Evolutionary conservation across 37 sponge, comb jelly and placozoan genomes (phyloP), one percentile per base, ranked within the genome.

Genomic region (Dysidea cf. avara): DNA sequence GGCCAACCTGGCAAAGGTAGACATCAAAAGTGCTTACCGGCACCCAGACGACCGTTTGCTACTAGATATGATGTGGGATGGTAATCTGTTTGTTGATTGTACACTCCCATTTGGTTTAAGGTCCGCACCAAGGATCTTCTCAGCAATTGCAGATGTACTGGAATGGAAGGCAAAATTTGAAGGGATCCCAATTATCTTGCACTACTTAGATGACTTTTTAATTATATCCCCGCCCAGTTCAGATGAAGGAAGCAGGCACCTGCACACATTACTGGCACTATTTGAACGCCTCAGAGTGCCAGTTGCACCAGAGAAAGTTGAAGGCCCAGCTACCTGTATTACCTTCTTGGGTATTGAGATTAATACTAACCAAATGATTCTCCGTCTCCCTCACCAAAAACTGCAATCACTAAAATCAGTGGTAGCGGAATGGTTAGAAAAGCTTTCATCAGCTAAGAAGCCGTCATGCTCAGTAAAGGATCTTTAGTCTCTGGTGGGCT

Each of bases 351-450:
- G 79, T 0, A 66, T 83, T 30, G 55, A 60, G 55, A 7, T 83
- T 25, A 56, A 77, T 46, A 69, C 71, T 18, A 43, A 3, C 3
- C 2, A 11, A 7, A 35, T 61, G 50, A 34, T 57, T 40, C 48
- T 68, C 5, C 71, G 66, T 35, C 53, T 76, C 0, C 84, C 84
- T 11, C 31, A 31, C 22, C 66, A 78, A 22, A 85, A 85, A 51
- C 76, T 82, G 2, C 2, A 1, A 2, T 11, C 22, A 31, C 62
- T 74, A 26, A 39, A n/a, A 37, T 13, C 20, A 2, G 3, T 63
- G 56, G 20, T 57, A 2, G 21, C n/a, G 1, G 72, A 24, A 1
- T 71, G 72, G 72, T 16, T 22, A 12, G 53, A 50, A 14, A 16
- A 25, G 56, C 24, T 31, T 13, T 51, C 55, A 11, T 50, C 53